Evolutionary conservation across 2,888 invertebrate genomes (phyloP).

Genomic region (Lasioglossum marginatum): DNA sequence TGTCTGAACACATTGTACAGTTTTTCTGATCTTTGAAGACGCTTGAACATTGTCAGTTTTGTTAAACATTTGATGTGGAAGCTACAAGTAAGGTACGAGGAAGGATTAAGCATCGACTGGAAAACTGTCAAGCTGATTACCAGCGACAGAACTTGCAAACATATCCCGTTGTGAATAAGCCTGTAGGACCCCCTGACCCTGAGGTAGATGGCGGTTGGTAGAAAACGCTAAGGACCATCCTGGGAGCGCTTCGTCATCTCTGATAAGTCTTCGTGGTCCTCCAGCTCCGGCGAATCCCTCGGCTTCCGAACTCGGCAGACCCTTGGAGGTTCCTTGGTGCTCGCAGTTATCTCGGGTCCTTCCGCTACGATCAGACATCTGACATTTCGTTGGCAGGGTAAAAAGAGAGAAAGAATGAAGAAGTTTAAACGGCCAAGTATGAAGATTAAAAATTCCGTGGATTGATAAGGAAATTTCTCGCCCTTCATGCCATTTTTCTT

Average conservation of each 20-base stretch:
- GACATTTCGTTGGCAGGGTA: constrained; percentile 45
- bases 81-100: background rate
- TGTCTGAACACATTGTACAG: background rate
- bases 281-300: constrained; percentile 62
- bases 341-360: constrained; percentile 69
- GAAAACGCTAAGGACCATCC: constrained; percentile 80
- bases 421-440: constrained; percentile 6
- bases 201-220: constrained; percentile 53
- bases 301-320: constrained; percentile 61
- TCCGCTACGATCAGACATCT: constrained; percentile 63
- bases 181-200: constrained; percentile 46
- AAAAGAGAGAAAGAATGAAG: constrained; percentile 36
- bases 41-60: background rate
- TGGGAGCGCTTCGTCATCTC: constrained; percentile 82
- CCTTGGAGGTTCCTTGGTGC: constrained; percentile 56
- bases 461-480: constrained; percentile 52
- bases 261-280: constrained; percentile 79
- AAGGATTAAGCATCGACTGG: constrained; percentile 17
- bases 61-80: background rate
- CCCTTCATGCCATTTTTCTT: background rate
- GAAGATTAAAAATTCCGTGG: constrained; percentile 64
- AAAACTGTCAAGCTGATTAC: constrained; percentile 46
- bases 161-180: constrained; percentile 49
- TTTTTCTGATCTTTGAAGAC: background rate
- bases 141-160: constrained; percentile 44